A percentile compares a stretch with the other conserved stretches of the same genome.
Evolutionary conservation across 1,140 invertebrate species (phyloP).

Genomic region (Arion vulgaris): DNA sequence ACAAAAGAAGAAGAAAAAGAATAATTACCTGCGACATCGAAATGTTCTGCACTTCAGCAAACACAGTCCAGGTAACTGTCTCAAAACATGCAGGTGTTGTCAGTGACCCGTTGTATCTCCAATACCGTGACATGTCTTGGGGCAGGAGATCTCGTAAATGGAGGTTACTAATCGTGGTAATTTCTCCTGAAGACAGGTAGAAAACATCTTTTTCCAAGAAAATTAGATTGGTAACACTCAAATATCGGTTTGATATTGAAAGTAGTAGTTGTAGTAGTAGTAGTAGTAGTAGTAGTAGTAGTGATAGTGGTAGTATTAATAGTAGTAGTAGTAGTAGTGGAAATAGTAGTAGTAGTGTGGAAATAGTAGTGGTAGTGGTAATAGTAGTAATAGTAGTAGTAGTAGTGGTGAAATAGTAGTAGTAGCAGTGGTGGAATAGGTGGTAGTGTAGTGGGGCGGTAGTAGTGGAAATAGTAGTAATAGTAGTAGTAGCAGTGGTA

Average conservation of each 20-base stretch:
- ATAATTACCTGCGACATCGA: slow-evolving; percentile 82
- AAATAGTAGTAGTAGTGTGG: neutral
- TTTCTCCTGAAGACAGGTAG: slow-evolving; percentile 17
- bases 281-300: neutral
- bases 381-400: neutral
- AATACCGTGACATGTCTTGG: slow-evolving; percentile 65
- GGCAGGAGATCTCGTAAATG: slow-evolving; percentile 39
- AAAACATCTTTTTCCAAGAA: neutral
- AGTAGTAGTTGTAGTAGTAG: neutral
- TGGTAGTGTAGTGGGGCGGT: neutral
- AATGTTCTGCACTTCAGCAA: slow-evolving; percentile 80
- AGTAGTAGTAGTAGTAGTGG: neutral
- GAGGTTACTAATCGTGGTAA: slow-evolving; percentile 17
- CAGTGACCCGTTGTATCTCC: slow-evolving; percentile 80
- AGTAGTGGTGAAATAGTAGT: neutral
- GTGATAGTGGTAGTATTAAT: neutral
- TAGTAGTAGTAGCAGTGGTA: slow-evolving; percentile 3
- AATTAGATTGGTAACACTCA: no score
- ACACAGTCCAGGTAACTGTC: slow-evolving; percentile 81
- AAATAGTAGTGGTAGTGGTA: neutral
- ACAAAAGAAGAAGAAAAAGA: no score
- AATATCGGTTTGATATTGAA: neutral
- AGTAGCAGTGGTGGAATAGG: neutral
- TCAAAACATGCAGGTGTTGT: slow-evolving; percentile 83
- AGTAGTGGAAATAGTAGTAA: slow-evolving; percentile 1